phyloP scores from a whole-genome alignment of 2,113 vertebrate genomes.

The Camelus bactrianus region DNA sequence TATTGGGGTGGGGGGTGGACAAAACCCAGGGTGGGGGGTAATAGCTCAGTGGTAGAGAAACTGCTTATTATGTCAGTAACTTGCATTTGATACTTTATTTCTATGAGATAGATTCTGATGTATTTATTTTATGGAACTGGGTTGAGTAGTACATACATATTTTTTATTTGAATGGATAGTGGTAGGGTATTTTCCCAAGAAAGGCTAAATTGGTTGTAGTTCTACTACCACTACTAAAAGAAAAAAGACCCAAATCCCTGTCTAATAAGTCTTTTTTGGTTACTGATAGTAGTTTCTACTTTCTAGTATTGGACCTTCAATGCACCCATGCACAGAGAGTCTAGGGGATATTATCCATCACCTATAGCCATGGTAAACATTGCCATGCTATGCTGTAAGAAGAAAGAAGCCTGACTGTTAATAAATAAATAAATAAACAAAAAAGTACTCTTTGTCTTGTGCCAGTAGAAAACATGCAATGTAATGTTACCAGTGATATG shows the following conservation, averaged over 20 bases:
- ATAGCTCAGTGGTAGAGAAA: too few species aligned
- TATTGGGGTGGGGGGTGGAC: too few species aligned
- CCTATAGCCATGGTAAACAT: slow-evolving; percentile 22
- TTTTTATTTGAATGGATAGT: too few species aligned
- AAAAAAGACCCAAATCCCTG: neutral
- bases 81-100: too few species aligned
- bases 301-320: slow-evolving; percentile 13
- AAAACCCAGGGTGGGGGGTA: too few species aligned
- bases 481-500: neutral
- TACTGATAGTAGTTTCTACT: neutral
- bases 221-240: too few species aligned
- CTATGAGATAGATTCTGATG: too few species aligned
- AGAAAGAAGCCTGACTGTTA: slow-evolving; percentile 1
- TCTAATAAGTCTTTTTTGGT: neutral
- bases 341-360: slow-evolving; percentile 26
- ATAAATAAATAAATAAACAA: neutral
- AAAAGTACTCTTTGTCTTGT: neutral
- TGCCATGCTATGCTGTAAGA: neutral
- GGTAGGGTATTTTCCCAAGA: too few species aligned
- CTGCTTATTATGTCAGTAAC: too few species aligned
- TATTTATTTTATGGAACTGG: too few species aligned
- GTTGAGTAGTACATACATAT: too few species aligned
- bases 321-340: neutral
- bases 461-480: neutral
- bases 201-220: too few species aligned